These are phyloP conservation scores for Pollicipes pollicipes DNA, from an alignment of 1,140 invertebrate genomes.

Conservation along the genomic window DNA sequence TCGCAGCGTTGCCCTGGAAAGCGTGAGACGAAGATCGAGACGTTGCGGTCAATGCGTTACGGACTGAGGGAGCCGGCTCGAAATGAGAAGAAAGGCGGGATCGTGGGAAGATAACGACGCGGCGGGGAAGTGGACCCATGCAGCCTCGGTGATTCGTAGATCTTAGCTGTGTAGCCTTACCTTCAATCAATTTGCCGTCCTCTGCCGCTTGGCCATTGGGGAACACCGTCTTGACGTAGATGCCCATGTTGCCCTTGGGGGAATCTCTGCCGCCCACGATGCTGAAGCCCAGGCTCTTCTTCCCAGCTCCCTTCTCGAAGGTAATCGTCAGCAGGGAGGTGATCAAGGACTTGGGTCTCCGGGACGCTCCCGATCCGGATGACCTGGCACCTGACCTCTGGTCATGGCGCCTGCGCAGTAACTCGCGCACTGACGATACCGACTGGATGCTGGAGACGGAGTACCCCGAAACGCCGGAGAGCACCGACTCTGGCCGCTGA, in stretches of 20 bases:
- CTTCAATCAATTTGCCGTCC: constrained; percentile 60
- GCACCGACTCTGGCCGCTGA: background rate
- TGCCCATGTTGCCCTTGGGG: constrained; percentile 70
- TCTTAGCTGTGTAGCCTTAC: constrained; percentile 28
- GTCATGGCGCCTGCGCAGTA: background rate
- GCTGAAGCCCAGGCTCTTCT: constrained; percentile 75
- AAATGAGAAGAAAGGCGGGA: too few relatives aligned
- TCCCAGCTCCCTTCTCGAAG: constrained; percentile 62
- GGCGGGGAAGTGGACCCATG: too few relatives aligned
- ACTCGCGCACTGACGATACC: background rate
- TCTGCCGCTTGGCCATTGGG: constrained; percentile 71
- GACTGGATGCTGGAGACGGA: background rate
- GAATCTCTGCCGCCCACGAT: constrained; percentile 79
- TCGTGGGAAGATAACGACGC: too few relatives aligned
- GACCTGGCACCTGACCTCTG: background rate
- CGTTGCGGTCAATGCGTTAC: too few relatives aligned
- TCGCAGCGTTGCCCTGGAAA: too few relatives aligned
- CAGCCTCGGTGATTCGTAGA: too few relatives aligned
- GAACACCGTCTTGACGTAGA: constrained; percentile 79
- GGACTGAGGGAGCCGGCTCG: too few relatives aligned
- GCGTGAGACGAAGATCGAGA: too few relatives aligned
- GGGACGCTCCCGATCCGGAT: constrained; percentile 19
- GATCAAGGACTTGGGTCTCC: constrained; percentile 21
- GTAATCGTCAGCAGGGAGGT: constrained; percentile 22
- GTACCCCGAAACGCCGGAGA: background rate